phyloP scores from a whole-genome alignment of 2,888 invertebrate species.

The Drosophila prostipennis region DNA sequence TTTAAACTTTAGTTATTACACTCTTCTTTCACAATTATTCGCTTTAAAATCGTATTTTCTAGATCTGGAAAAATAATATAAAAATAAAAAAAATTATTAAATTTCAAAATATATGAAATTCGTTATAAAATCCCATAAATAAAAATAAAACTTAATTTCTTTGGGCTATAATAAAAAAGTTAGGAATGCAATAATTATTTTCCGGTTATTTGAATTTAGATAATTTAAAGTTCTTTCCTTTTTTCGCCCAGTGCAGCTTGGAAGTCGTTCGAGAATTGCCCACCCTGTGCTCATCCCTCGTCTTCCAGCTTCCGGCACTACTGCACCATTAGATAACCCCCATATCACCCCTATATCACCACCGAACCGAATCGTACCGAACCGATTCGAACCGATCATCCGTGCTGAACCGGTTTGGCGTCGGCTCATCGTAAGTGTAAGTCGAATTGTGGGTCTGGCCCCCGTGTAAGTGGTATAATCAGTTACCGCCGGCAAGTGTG shows the following conservation, averaged over 20 bases:
- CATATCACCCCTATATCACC: constrained; percentile 5
- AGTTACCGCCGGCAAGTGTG: constrained; percentile 47
- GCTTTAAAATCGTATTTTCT: too few species aligned
- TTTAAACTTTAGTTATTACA: background rate
- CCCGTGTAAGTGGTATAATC: constrained; percentile 57
- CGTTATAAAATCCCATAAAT: too few species aligned
- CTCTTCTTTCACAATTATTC: too few species aligned
- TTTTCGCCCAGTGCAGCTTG: background rate
- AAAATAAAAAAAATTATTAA: too few species aligned
- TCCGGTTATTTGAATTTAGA: background rate
- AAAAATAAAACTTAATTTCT: too few species aligned
- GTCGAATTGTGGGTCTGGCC: constrained; percentile 22
- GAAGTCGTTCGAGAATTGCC: background rate
- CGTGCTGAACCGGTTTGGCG: constrained; percentile 28
- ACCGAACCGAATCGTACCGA: background rate
- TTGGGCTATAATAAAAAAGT: too few species aligned
- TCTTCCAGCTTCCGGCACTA: constrained; percentile 12
- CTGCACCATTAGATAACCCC: constrained; percentile 3
- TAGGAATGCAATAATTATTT: background rate
- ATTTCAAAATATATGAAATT: too few species aligned
- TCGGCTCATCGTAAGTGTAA: constrained; percentile 12
- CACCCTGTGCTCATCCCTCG: background rate
- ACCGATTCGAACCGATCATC: background rate
- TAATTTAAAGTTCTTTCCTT: background rate
- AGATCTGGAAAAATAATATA: too few species aligned